Base-by-base conservation (phyloP, 2,113 vertebrate genomes). In the Mobula hypostoma region DNA sequence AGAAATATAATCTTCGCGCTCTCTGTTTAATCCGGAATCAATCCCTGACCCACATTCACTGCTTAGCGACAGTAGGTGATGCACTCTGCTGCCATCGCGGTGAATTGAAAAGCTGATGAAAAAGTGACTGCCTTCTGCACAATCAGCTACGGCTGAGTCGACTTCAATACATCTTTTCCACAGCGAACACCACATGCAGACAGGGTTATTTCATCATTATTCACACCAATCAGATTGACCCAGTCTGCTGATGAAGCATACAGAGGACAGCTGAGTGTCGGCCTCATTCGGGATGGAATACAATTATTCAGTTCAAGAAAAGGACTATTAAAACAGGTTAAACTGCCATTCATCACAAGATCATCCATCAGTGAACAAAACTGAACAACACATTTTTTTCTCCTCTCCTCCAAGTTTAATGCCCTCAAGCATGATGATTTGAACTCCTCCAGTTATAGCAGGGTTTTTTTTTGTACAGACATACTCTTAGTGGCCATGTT, bases 161-260 rank as follows among this genome's bases (percentile, higher is more conserved):
- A 91, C 66, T 70, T 91, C n/a, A 68, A 70, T 91, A 40, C 63
- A 90, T 68, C 61, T 68, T 90, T 90, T 63, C 58, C 29, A 68
- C 87, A 36, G 87, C 61, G 19, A 36, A 29, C 12, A 68, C 15
- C 14, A 17, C 14, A 90, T 12, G 61, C 0, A 36, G 17, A 9
- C 29, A 66, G 29, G 61, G 8, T 85, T 56, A 85, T 85, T 85
- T 85, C 48, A 29, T 58, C 82, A 58, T 27, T 5, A 85, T 85
- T 85, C 82, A 85, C 8, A 66, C 7, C 61, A 66, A 36, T 90
- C 29, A 90, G 27, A 66, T 32, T 90, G 27, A 68, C 87, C 87
- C n/a, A 58, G 27, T 90, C 63, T 17, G 5, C 61, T 90, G 87
- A 90, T 90, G 61, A 32, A 36, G 88, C 2, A 70, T 19, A 21